Conservation (phyloP, 2,888 invertebrate genomes). For the Conops quadrifasciatus region DNA sequence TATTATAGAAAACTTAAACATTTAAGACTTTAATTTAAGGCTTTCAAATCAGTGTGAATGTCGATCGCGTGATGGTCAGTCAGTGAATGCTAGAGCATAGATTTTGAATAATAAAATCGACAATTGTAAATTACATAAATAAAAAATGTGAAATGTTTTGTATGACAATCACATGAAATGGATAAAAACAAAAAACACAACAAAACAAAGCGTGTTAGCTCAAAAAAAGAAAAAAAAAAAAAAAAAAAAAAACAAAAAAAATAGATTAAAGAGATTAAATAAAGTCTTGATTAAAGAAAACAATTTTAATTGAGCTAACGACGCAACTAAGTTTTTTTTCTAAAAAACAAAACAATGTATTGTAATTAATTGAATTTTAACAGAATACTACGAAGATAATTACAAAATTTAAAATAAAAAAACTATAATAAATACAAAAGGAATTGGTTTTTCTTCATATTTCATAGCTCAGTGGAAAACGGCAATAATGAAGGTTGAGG, state of each 20-base stretch:
- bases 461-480: too few species aligned
- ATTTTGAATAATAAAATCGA: slow-evolving; percentile 25
- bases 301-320: slow-evolving; percentile 32
- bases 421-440: slow-evolving; percentile 28
- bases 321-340: slow-evolving; percentile 33
- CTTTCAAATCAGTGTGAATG: neutral
- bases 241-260: slow-evolving; percentile 23
- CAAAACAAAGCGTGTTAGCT: slow-evolving; percentile 32
- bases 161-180: slow-evolving; percentile 65
- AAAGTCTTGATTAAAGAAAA: slow-evolving; percentile 41
- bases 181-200: slow-evolving; percentile 38
- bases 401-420: slow-evolving; percentile 28
- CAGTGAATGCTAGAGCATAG: neutral
- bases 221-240: slow-evolving; percentile 32
- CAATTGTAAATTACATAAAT: slow-evolving; percentile 62
- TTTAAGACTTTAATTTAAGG: slow-evolving; percentile 17
- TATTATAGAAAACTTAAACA: slow-evolving; percentile 35
- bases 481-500: neutral
- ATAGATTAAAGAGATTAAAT: slow-evolving; percentile 34
- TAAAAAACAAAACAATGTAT: slow-evolving; percentile 20
- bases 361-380: slow-evolving; percentile 35
- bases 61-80: neutral
- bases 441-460: neutral
- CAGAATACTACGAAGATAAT: slow-evolving; percentile 16
- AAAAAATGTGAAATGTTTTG: slow-evolving; percentile 66